phyloP scores from a whole-genome alignment of 2,888 invertebrate genomes.

The Agrenia bidenticulata region DNA sequence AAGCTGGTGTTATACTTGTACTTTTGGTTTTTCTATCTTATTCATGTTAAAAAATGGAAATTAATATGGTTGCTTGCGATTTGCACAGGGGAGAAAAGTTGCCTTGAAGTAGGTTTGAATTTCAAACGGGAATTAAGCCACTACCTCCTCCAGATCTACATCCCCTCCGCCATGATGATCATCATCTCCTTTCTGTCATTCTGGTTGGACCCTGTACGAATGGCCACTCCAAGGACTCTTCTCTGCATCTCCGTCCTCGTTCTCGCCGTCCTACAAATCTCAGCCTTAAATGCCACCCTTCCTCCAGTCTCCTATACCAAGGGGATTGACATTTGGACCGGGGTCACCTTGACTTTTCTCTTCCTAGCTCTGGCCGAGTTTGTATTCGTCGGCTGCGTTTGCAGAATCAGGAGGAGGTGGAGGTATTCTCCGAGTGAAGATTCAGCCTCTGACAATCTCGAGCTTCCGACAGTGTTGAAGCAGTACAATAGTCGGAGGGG shows the following conservation, averaged over 20 bases:
- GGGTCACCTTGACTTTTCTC: slow-evolving; percentile 49
- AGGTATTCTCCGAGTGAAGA: background rate
- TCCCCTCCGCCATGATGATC: slow-evolving; percentile 57
- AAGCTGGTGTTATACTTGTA: no score
- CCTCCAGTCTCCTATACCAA: slow-evolving; percentile 39
- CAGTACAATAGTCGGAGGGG: background rate
- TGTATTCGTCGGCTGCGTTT: slow-evolving; percentile 35
- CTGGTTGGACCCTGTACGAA: slow-evolving; percentile 43
- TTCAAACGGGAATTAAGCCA: slow-evolving; percentile 58
- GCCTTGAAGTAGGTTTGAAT: slow-evolving; percentile 55
- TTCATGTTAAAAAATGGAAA: no score
- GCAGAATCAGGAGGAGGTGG: background rate
- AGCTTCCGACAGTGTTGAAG: slow-evolving; percentile 5
- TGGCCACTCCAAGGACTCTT: slow-evolving; percentile 44
- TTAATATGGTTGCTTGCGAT: no score
- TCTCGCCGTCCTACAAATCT: slow-evolving; percentile 33
- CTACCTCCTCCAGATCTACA: slow-evolving; percentile 59
- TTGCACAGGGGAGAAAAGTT: slow-evolving; percentile 46
- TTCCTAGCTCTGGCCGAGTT: slow-evolving; percentile 50
- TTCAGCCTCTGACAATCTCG: background rate
- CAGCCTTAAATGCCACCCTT: slow-evolving; percentile 39
- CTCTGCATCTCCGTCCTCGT: slow-evolving; percentile 45
- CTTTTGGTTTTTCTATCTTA: no score
- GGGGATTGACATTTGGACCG: slow-evolving; percentile 52
- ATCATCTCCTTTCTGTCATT: slow-evolving; percentile 54